Base-by-base conservation (phyloP, 1,140 invertebrate species). In the Hylyphantes graminicola region DNA sequence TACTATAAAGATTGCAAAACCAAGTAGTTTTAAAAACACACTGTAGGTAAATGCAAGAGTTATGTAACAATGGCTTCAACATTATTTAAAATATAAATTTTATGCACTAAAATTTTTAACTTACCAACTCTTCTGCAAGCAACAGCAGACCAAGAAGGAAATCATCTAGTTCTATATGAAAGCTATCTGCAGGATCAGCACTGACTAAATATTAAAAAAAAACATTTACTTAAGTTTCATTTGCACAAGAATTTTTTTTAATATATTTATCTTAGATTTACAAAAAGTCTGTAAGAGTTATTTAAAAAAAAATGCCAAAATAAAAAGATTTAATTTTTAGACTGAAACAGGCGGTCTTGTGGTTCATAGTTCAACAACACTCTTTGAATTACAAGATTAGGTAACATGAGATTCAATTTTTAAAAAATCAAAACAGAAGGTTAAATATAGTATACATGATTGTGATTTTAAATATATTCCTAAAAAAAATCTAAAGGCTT, bases 151-250 rank as follows among this genome's bases (percentile, higher is more conserved):
- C 96, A 88, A 95, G 93, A 13, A 98, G 90, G 88, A 95, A 98
- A 87, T 97, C 96, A 89, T 98, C 96, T 21, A 97, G 90, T 87
- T 97, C 96, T 81, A 98, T 90, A 89, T 97, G 95, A 88, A 97
- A 96, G 2, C 94, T 94, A 35, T 94, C 91, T 81, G 93, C 89
- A 63, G 74, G 75, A 85, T 85, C 54, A 12, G 64, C 64, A 72
- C 75, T 77, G 3, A 94, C 93, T 94, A 83, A 53, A 89, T 89
- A 79, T 13, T 85, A 80, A 86, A 86, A 57, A 61, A 73, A 74
- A 63, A 35, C 35, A 2, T 35, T 35, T 35, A 2, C 35, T 85
- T 74, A 75, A 53, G 63, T 70, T 77, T 63, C 63, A 72, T 61
- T 76, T 76, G 17, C 82, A 73, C 82, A 77, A 68, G 35, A 35